Evolutionary conservation across 2,797 vertebrate species (phyloP).

Genomic region (Hippopotamyrus pictus): DNA sequence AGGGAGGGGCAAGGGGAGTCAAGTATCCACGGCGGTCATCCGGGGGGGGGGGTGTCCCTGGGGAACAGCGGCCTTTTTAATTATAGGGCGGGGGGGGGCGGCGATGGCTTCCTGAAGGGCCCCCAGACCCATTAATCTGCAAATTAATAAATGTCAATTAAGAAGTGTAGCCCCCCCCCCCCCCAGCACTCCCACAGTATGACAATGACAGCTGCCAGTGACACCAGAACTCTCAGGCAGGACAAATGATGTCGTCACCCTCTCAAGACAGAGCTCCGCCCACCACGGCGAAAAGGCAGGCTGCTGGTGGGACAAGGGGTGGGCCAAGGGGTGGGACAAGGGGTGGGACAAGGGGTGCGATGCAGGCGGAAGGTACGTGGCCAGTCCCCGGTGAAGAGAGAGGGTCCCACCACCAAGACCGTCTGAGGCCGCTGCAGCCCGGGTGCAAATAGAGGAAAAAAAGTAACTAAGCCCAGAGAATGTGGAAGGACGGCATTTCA

Average conservation of each 20-base stretch:
- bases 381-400: not conserved
- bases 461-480: not conserved
- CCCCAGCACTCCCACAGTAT: not conserved
- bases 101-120: not conserved
- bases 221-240: not conserved
- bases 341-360: not conserved
- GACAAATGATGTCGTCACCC: not conserved
- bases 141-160: slow-evolving; percentile 6
- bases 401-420: not conserved
- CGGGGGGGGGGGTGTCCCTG: not conserved
- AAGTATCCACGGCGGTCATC: slow-evolving; percentile 5
- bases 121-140: not conserved
- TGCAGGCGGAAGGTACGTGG: not conserved
- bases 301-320: not conserved
- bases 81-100: not conserved
- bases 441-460: not conserved
- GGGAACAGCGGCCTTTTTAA: not conserved
- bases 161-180: not conserved
- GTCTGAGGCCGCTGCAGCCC: not conserved
- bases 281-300: not conserved
- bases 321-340: no score
- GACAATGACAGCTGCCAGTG: not conserved
- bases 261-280: not conserved
- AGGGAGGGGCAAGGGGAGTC: slow-evolving; percentile 8
- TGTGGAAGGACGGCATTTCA: not conserved